Base-by-base conservation (phyloP, 1,140 invertebrate genomes). In the Drosophila dunni region DNA sequence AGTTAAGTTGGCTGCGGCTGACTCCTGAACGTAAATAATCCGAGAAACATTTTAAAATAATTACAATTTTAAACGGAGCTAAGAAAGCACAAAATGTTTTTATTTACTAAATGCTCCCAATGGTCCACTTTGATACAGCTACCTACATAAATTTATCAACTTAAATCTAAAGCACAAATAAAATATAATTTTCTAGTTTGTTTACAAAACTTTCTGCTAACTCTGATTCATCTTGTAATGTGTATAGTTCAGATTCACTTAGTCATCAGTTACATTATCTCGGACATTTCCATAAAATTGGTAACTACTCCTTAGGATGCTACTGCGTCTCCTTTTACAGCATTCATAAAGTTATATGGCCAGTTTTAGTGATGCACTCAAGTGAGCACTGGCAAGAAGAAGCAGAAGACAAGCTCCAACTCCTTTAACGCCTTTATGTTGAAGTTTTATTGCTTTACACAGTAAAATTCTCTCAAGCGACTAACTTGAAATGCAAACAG, bases 401-500 rank as follows among this genome's bases (percentile, higher is more conserved):
- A 9, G 50, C 38, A 33, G 5, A 15, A 42, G 36, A 7, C 13
- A 29, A 34, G 20, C 8, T 62, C 33, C 15, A 33, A 54, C 64
- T 73, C 20, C 61, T 64, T 67, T 60, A 66, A 60, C 54, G 70
- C 54, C 54, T 75, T 70, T 44, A 58, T 75, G 73, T 66, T 65
- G 66, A 88, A 88, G 73, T 88, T 89, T 89, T 83, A 88, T 83
- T 83, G 68, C 79, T 62, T 83, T 88, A 68, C 66, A 66, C 60
- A 46, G 45, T 68, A 72, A 78, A 79, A 86, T 72, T 85, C 82
- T 86, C 66, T 85, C 75, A 75, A 67, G 79, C 83, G 75, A 70
- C 75, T 79, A 88, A 79, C 83, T 88, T 88, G 58, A 79, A 86
- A 88, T 88, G 83, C 77, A 88, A 88, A 89, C 83, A 86, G 80